phyloP scores from a whole-genome alignment of 2,888 invertebrate genomes.

The Dynastes tityus region DNA sequence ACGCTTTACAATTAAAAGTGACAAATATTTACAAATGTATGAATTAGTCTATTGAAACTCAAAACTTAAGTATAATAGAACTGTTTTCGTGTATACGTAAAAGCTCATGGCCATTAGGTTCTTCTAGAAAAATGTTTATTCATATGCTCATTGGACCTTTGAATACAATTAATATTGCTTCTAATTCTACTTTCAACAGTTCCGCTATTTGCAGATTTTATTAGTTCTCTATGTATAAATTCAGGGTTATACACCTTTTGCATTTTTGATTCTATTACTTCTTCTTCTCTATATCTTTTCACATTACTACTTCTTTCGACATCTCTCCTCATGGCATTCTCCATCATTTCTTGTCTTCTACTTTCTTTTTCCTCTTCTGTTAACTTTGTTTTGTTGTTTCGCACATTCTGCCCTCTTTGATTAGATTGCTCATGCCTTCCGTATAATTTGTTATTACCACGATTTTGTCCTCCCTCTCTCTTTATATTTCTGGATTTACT shows the following conservation, averaged over 20 bases:
- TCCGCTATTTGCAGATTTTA: conserved; percentile 77
- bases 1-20: no score
- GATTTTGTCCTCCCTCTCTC: conserved; percentile 57
- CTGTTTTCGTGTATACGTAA: neutral
- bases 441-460: conserved; percentile 47
- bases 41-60: no score
- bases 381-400: conserved; percentile 63
- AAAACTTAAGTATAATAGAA: no score
- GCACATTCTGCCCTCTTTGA: neutral
- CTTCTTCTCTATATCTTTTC: conserved; percentile 76
- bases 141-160: conserved; percentile 86
- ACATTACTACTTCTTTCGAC: conserved; percentile 78
- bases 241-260: conserved; percentile 72
- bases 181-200: conserved; percentile 89
- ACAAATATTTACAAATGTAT: neutral
- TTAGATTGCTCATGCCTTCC: conserved; percentile 53
- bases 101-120: conserved; percentile 49
- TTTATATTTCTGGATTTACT: conserved; percentile 53
- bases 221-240: conserved; percentile 77
- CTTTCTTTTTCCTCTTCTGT: conserved; percentile 80
- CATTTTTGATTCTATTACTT: conserved; percentile 70
- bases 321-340: conserved; percentile 83
- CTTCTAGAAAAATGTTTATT: conserved; percentile 83
- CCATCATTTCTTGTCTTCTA: conserved; percentile 85
- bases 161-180: conserved; percentile 92